These are phyloP conservation scores for Machaerirhynchus nigripectus DNA, from an alignment of 2,113 vertebrate genomes.

Conservation along the genomic window DNA sequence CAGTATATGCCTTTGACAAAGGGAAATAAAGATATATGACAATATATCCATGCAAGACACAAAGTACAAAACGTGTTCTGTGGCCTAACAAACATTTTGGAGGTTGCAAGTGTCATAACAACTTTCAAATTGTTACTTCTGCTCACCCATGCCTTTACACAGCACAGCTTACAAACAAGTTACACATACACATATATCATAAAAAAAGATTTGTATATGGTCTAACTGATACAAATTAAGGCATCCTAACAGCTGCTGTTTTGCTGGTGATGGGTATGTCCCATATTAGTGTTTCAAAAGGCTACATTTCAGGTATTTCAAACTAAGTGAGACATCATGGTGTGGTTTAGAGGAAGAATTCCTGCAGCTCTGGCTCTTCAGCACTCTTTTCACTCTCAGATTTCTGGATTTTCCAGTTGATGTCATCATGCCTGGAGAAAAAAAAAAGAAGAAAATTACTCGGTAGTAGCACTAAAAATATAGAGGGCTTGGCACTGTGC, in stretches of 20 bases:
- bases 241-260: conserved; percentile 70
- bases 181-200: conserved; percentile 64
- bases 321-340: conserved; percentile 20
- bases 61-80: conserved; percentile 39
- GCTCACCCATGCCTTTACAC: conserved; percentile 64
- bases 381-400: conserved; percentile 29
- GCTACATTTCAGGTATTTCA: conserved; percentile 44
- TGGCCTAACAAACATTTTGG: conserved; percentile 34
- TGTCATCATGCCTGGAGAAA: conserved; percentile 69
- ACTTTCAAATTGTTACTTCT: conserved; percentile 50
- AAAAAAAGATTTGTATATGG: conserved; percentile 56
- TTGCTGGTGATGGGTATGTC: conserved; percentile 71
- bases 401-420: conserved; percentile 62
- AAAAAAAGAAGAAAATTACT: conserved; percentile 23
- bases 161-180: conserved; percentile 66
- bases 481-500: not conserved
- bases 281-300: conserved; percentile 29
- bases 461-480: not conserved
- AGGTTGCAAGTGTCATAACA: conserved; percentile 27
- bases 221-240: conserved; percentile 74
- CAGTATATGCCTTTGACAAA: conserved; percentile 23
- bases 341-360: conserved; percentile 75
- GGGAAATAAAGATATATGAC: conserved; percentile 49
- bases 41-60: conserved; percentile 69
- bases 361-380: conserved; percentile 75